Evolutionary conservation across 2,888 invertebrate genomes (phyloP).

Genomic region (Nephrotoma appendiculata): DNA sequence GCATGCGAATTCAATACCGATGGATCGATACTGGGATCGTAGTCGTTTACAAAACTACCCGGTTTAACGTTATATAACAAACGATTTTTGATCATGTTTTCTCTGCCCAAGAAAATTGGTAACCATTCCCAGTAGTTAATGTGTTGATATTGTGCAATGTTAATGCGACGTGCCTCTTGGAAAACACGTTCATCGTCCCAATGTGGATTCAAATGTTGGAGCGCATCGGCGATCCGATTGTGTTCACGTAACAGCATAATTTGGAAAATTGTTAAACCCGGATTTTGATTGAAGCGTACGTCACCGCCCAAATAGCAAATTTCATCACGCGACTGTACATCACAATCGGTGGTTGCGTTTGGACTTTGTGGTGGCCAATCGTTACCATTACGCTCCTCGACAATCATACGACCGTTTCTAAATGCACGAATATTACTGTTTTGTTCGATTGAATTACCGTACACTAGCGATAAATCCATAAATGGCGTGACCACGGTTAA

Average conservation of each 20-base stretch:
- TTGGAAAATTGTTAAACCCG: conserved; percentile 34
- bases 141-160: conserved; percentile 36
- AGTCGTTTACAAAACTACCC: conserved; percentile 33
- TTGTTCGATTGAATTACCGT: conserved; percentile 55
- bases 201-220: conserved; percentile 35
- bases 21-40: conserved; percentile 39
- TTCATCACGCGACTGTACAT: conserved; percentile 44
- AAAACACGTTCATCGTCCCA: conserved; percentile 37
- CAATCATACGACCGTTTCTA: conserved; percentile 49
- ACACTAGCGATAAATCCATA: conserved; percentile 66
- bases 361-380: conserved; percentile 56
- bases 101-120: conserved; percentile 33
- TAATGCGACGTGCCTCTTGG: conserved; percentile 36
- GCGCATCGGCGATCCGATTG: conserved; percentile 33
- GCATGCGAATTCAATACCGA: conserved; percentile 45
- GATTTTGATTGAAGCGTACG: conserved; percentile 34
- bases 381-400: conserved; percentile 45
- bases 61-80: conserved; percentile 25
- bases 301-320: conserved; percentile 62
- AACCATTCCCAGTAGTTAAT: conserved; percentile 40
- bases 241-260: conserved; percentile 36
- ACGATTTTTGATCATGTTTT: conserved; percentile 32
- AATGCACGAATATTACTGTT: conserved; percentile 50
- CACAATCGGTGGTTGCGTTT: conserved; percentile 57
- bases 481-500: conserved; percentile 54